Conservation (phyloP, 2,888 invertebrate species). For the Melanotus villosus region DNA sequence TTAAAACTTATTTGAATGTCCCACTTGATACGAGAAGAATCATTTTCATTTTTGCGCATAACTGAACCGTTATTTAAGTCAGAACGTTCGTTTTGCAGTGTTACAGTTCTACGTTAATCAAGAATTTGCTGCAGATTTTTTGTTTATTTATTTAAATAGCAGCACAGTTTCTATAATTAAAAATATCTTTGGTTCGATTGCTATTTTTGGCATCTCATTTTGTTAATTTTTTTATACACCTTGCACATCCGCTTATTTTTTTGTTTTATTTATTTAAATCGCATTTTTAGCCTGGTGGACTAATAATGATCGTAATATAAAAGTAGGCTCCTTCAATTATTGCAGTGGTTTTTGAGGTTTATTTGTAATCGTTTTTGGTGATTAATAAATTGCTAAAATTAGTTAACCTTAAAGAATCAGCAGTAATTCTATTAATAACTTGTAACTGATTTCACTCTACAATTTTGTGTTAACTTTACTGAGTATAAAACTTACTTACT, state of each 20-base stretch:
- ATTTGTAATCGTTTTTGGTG: too few species aligned
- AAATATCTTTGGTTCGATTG: conserved; percentile 22
- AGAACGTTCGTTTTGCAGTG: conserved; percentile 19
- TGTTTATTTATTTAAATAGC: conserved; percentile 22
- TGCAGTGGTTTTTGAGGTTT: too few species aligned
- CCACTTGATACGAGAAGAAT: conserved; percentile 3
- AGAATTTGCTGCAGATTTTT: conserved; percentile 30
- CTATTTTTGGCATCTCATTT: conserved; percentile 27
- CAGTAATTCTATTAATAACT: too few species aligned
- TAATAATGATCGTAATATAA: conserved; percentile 23
- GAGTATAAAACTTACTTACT: too few species aligned
- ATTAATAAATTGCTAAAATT: too few species aligned
- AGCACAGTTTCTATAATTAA: conserved; percentile 30
- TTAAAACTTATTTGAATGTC: conserved; percentile 13
- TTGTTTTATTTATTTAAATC: too few species aligned
- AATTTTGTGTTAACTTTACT: too few species aligned
- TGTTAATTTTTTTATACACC: conserved; percentile 21
- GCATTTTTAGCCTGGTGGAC: conserved; percentile 30
- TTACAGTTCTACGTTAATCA: conserved; percentile 23
- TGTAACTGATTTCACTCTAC: too few species aligned
- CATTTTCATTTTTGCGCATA: conserved; percentile 17
- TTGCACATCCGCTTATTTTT: conserved; percentile 31
- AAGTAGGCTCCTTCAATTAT: too few species aligned
- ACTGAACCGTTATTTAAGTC: conserved; percentile 13
- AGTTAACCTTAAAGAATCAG: too few species aligned